A percentile compares a stretch with the other conserved stretches of the same genome.
phyloP scores from a whole-genome alignment of 2,113 vertebrate species.

The Bufo gargarizans region DNA sequence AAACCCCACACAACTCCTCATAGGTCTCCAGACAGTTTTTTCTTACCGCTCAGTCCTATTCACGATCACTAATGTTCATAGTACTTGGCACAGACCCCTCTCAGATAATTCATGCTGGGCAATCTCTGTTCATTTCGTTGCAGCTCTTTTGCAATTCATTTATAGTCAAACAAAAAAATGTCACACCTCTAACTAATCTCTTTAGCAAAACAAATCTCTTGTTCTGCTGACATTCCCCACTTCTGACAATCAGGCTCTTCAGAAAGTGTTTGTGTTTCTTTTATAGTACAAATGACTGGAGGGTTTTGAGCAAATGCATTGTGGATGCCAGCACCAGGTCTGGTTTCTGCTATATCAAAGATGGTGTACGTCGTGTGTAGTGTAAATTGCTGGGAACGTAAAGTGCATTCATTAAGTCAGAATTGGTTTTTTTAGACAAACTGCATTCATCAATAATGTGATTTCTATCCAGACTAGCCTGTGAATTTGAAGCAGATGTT shows the following conservation, averaged over 20 bases:
- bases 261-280: constrained; percentile 33
- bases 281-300: constrained; percentile 36
- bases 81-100: constrained; percentile 1
- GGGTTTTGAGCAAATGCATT: constrained; percentile 20
- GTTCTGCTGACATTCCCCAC: constrained; percentile 29
- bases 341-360: constrained; percentile 32
- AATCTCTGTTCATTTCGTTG: constrained; percentile 19
- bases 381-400: constrained; percentile 26
- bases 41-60: background rate
- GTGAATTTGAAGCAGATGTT: background rate
- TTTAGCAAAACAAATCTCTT: constrained; percentile 53
- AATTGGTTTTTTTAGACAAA: background rate
- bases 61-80: constrained; percentile 7
- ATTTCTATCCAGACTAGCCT: background rate
- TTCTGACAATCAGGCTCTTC: constrained; percentile 37
- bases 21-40: background rate
- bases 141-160: constrained; percentile 47
- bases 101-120: background rate
- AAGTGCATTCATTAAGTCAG: constrained; percentile 43
- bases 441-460: constrained; percentile 15
- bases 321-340: constrained; percentile 31
- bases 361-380: constrained; percentile 15
- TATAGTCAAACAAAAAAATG: constrained; percentile 37
- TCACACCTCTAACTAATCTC: constrained; percentile 52
- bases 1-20: background rate